Percentiles rank a stretch among this genome's conserved stretches.
phyloP scores from a whole-genome alignment of 2,888 invertebrate genomes.

The Dysmachus trigonus region DNA sequence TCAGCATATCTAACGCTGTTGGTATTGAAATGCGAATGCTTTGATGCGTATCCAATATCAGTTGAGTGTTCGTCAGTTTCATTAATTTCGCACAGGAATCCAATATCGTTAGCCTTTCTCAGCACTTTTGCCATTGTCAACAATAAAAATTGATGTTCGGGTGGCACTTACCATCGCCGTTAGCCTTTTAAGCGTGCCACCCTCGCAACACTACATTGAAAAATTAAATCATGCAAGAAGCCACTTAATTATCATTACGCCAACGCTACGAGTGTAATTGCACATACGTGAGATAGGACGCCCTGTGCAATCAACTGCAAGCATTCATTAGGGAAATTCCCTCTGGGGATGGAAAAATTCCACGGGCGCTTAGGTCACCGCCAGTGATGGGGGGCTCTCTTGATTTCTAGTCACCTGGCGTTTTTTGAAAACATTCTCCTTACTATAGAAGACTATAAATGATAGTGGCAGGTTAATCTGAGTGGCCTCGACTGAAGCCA shows the following conservation, averaged over 20 bases:
- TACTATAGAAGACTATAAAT: neutral
- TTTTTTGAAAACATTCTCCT: neutral
- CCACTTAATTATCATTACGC: neutral
- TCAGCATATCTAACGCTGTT: neutral
- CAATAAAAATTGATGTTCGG: neutral
- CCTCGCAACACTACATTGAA: neutral
- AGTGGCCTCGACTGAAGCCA: neutral
- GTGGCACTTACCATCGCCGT: neutral
- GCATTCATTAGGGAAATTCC: neutral
- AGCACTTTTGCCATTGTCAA: neutral
- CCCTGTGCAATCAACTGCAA: neutral
- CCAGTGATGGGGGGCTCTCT: neutral
- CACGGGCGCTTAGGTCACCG: neutral
- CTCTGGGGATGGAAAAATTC: neutral
- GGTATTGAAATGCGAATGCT: neutral
- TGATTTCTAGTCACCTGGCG: neutral
- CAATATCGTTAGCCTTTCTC: neutral
- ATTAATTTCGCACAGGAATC: neutral
- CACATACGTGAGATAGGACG: neutral
- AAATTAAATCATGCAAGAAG: neutral
- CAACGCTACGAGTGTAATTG: neutral
- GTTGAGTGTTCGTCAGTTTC: neutral
- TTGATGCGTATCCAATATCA: neutral
- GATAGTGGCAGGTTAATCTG: neutral
- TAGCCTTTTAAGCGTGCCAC: neutral